A percentile compares a stretch with the other conserved stretches of the same genome.
Evolutionary conservation across 1,140 invertebrate species (phyloP).

Genomic region (Cylas formicarius): DNA sequence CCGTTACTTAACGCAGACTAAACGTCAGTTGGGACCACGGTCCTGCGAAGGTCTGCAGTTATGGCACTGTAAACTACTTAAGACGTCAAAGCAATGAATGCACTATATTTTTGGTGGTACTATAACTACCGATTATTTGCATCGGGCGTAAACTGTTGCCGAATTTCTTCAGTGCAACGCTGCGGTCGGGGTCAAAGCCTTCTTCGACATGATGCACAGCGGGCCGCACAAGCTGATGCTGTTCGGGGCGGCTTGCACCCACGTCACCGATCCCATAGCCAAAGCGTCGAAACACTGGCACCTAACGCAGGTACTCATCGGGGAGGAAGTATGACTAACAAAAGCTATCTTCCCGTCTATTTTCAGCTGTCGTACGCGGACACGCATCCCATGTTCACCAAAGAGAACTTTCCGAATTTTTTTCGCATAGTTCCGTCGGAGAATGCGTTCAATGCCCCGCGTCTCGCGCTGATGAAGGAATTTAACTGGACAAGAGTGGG

Average conservation of each 20-base stretch:
- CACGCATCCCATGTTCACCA: constrained; percentile 96
- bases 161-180: constrained; percentile 83
- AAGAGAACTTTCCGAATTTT: constrained; percentile 90
- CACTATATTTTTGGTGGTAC: too few species aligned
- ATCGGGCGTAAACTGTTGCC: too few species aligned
- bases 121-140: too few species aligned
- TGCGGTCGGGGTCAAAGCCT: constrained; percentile 94
- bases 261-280: constrained; percentile 94
- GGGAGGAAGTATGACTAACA: too few species aligned
- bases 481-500: constrained; percentile 98
- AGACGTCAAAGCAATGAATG: too few species aligned
- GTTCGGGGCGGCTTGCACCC: constrained; percentile 93
- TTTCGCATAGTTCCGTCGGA: constrained; percentile 93
- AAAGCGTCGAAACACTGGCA: constrained; percentile 97
- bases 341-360: background rate
- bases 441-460: constrained; percentile 90
- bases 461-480: constrained; percentile 75
- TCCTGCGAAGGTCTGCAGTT: too few species aligned
- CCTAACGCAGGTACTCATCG: constrained; percentile 85
- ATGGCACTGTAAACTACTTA: too few species aligned
- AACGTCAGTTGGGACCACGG: too few species aligned
- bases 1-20: too few species aligned
- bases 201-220: constrained; percentile 97
- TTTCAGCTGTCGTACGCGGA: constrained; percentile 91
- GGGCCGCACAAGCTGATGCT: constrained; percentile 86